Percentiles rank a stretch among this genome's conserved stretches.
Conservation (phyloP, 2,113 vertebrate species). For the Onychostruthus taczanowskii region DNA sequence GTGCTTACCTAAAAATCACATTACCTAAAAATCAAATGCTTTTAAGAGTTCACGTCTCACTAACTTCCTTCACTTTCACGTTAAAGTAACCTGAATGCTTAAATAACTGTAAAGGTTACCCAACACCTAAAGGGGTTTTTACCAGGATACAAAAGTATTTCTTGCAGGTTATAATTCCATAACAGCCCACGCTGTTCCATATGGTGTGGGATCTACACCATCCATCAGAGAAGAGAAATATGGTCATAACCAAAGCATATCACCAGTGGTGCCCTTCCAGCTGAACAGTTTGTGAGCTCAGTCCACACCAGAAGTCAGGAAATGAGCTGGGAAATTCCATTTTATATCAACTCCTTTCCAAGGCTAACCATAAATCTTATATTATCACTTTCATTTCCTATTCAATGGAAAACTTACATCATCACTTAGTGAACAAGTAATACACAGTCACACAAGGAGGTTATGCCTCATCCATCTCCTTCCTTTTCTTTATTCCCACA, state of each 20-base stretch:
- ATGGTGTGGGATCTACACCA: background rate
- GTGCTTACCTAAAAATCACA: background rate
- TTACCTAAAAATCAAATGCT: conserved; percentile 1
- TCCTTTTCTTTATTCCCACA: conserved; percentile 57
- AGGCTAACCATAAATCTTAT: background rate
- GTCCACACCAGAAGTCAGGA: background rate
- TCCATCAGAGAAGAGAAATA: background rate
- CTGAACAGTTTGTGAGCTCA: background rate
- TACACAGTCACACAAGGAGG: background rate
- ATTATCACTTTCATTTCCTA: conserved; percentile 1
- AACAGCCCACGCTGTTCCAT: background rate
- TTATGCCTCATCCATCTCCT: conserved; percentile 27
- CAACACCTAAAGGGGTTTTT: background rate
- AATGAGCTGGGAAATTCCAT: background rate
- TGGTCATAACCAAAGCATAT: background rate
- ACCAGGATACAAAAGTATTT: background rate
- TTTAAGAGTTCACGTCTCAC: background rate
- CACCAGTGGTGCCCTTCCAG: background rate
- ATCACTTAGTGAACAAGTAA: background rate
- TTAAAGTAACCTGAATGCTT: background rate
- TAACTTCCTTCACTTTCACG: background rate
- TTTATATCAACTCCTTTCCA: background rate
- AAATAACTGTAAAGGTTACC: background rate
- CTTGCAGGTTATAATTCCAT: background rate
- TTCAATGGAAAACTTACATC: conserved; percentile 1